Base-by-base conservation (phyloP, 1,140 invertebrate species). In the Drosophila kurseongensis region DNA sequence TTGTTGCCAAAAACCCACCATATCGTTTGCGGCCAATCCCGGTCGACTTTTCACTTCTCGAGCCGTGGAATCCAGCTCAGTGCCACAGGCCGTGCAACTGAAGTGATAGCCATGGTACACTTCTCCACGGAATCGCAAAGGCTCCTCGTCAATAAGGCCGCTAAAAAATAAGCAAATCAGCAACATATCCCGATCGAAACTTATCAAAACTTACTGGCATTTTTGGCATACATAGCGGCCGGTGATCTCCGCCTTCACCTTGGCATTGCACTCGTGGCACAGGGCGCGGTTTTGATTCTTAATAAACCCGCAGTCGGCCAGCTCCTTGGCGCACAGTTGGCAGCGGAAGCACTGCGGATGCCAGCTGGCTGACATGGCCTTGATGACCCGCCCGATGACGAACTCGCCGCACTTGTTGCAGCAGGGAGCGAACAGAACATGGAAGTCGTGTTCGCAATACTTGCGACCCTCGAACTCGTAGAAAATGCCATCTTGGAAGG, bases 91-190 rank as follows among this genome's bases (percentile, higher is more conserved):
- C 38, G 97, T 97, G 92, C 99, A 99, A 91, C 98, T 99, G 93
- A 99, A 99, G 93, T 99, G 99, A 93, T 99, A 99, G 0, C 98
- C 97, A 94, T 99, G 99, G 93, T 98, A 99, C 1, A 98, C 97
- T 93, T 99, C 99, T 35, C 98, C 98, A 45, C 98, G 96, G 93
- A 97, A 99, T 79, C 98, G 96, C 71, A 99, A 94, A 44, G 98
- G 98, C 80, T 98, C 97, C 75, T 98, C 98, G 92, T 99, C 98
- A 81, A 99, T 99, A 3, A 99, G 95, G 6, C 97, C 96, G 93
- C 97, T 98, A 82, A 41, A 93, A 47, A 41, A 1, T 4, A 29
- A 1, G 2, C 52, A 41, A 61, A 38, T 16, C 55, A 27, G 16
- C 9, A 55, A 61, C 42, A 41, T 38, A 1, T 5, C 6, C n/a